phyloP scores from a whole-genome alignment of 2,888 invertebrate genomes.

The Abscondita cerata region DNA sequence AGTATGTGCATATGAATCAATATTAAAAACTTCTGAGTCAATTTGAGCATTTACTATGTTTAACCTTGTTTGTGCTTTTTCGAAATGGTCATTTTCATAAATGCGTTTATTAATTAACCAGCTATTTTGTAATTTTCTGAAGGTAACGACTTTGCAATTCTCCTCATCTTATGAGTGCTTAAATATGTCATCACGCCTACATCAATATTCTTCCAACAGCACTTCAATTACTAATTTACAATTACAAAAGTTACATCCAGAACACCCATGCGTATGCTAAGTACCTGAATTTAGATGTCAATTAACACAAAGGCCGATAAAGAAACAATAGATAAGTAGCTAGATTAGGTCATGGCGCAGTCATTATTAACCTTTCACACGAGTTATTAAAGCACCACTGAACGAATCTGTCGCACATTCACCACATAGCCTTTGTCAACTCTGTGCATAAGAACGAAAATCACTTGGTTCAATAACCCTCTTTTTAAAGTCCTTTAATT shows the following conservation, averaged over 20 bases:
- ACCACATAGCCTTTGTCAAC: conserved; percentile 16
- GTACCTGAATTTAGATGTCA: not conserved
- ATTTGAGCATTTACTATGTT: too few species aligned
- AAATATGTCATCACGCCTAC: too few species aligned
- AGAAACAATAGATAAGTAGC: conserved; percentile 24
- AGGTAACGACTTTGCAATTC: too few species aligned
- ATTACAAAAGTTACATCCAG: not conserved
- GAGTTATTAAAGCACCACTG: conserved; percentile 40
- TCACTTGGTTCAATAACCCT: conserved; percentile 42
- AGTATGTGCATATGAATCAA: too few species aligned
- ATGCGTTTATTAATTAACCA: too few species aligned
- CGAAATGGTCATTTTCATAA: too few species aligned
- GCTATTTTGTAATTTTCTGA: too few species aligned
- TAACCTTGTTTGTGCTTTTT: too few species aligned
- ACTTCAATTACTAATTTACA: too few species aligned
- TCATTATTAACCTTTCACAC: conserved; percentile 49
- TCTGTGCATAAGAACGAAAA: conserved; percentile 35
- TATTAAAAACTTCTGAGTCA: too few species aligned
- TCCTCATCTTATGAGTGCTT: too few species aligned
- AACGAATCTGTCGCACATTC: conserved; percentile 19
- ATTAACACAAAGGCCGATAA: conserved; percentile 9
- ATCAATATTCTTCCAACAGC: too few species aligned
- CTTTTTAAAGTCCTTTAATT: conserved; percentile 20
- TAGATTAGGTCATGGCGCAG: conserved; percentile 41
- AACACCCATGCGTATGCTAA: not conserved